Evolutionary conservation across 2,113 vertebrate genomes (phyloP).

Genomic region (Clarias magur): DNA sequence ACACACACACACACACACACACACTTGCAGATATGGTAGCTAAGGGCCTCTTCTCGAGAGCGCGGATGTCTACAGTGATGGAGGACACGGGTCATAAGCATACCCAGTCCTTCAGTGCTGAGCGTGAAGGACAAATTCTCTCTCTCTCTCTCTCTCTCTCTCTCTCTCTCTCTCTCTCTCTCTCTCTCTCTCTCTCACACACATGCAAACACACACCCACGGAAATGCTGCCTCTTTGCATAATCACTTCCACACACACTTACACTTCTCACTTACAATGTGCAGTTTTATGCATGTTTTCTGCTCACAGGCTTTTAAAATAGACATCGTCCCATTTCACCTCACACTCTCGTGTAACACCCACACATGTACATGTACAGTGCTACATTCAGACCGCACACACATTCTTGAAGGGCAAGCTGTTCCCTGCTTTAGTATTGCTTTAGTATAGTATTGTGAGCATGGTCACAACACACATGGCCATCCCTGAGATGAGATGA

Average conservation of each 20-base stretch:
- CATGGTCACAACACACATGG: background rate
- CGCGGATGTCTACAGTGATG: constrained; percentile 65
- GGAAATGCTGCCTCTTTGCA: background rate
- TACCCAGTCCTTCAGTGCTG: constrained; percentile 65
- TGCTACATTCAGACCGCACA: background rate
- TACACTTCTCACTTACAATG: background rate
- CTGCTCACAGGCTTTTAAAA: constrained; percentile 12
- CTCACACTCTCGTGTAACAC: background rate
- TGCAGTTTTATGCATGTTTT: constrained; percentile 31
- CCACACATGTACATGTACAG: no score
- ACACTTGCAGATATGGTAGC: constrained; percentile 20
- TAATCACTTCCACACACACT: constrained; percentile 1
- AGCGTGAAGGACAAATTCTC: constrained; percentile 73
- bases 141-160: constrained; percentile 43
- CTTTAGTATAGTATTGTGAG: background rate
- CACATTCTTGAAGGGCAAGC: background rate
- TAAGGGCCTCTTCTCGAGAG: constrained; percentile 34
- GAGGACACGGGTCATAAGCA: constrained; percentile 73
- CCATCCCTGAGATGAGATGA: background rate
- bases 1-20: constrained; percentile 45
- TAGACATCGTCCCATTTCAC: background rate
- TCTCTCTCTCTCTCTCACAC: constrained; percentile 4
- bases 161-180: constrained; percentile 10
- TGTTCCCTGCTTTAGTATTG: background rate
- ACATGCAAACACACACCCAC: constrained; percentile 4